These are phyloP conservation scores for Meta bourneti DNA, from an alignment of 2,888 invertebrate genomes.

Conservation along the genomic window DNA sequence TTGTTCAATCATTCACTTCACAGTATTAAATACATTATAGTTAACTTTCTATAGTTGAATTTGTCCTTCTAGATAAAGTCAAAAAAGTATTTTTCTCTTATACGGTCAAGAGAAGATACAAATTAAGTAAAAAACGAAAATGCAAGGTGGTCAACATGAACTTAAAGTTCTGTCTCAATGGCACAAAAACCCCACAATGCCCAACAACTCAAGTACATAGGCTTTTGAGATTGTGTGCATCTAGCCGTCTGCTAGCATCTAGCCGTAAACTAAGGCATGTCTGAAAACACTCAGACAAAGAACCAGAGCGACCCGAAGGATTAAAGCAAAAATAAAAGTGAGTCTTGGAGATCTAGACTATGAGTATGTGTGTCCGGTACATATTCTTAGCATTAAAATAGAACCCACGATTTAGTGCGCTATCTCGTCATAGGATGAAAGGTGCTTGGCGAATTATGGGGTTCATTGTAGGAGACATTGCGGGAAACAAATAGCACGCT, in stretches of 20 bases:
- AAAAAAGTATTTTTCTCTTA: too few species aligned
- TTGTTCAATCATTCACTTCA: too few species aligned
- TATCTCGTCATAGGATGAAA: neutral
- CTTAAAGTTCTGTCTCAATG: too few species aligned
- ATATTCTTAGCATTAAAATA: conserved; percentile 19
- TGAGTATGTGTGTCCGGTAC: conserved; percentile 1
- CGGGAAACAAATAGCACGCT: neutral
- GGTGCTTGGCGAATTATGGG: conserved; percentile 6
- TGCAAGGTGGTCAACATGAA: too few species aligned
- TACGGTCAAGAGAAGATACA: too few species aligned
- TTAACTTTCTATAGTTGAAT: too few species aligned
- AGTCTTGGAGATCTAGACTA: conserved; percentile 13
- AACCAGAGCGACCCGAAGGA: conserved; percentile 5
- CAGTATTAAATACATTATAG: too few species aligned
- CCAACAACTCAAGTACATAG: too few species aligned
- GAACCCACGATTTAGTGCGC: neutral
- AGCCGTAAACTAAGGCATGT: neutral
- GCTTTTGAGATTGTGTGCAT: neutral
- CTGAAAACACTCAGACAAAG: conserved; percentile 12
- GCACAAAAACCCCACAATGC: too few species aligned
- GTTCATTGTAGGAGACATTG: neutral
- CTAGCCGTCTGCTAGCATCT: neutral
- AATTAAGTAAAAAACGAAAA: too few species aligned
- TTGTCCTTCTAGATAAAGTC: too few species aligned
- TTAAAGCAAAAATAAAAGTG: conserved; percentile 19